Base-by-base conservation (phyloP, 1,140 invertebrate species). In the Drosophila ercepeae region DNA sequence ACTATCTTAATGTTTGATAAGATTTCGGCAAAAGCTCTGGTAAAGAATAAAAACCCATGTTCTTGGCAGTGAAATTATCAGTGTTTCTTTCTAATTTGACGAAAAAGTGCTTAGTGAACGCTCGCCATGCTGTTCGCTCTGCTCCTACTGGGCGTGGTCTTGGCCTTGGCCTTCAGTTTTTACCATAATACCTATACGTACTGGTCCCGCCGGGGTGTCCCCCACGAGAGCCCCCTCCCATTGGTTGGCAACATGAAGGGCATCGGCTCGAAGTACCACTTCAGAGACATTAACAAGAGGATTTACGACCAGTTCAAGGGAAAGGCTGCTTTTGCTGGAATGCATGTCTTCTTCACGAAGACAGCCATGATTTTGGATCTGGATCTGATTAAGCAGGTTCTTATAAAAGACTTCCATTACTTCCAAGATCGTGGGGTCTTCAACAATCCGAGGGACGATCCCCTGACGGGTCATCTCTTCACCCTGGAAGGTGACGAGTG, bases 401-500 rank as follows among this genome's bases (percentile, higher is more conserved):
- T 91, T 2, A 89, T 91, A 4, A 92, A 91, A 52, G 91, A 92
- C 51, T 92, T 91, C 23, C 44, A 53, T 1, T 50, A 70, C 21
- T 92, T 92, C 46, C 54, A 67, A 7, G 82, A 91, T 81, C 90
- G 93, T 19, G 92, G 92, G 0, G 73, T 92, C 7, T 93, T 92
- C 53, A 90, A 90, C 42, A 92, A 93, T 50, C 92, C 93, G 11
- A 72, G 91, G 9, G 90, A 91, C 6, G 93, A 94, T 64, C 93
- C 93, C 0, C 63, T 94, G 1, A 92, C 92, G 0, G 92, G 91
- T 0, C 92, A 94, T 74, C 73, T 94, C 1, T 92, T 93, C 4
- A 73, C 89, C 8, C 60, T 92, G 1, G 91, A 93, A 29, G 92
- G 91, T 3, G 90, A 92, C 46, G 91, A 89, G 18, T 95, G 94